Evolutionary conservation across 37 sponge, comb jelly and placozoan genomes (phyloP), one percentile per base, ranked within the genome.

Genomic region (Sycon ciliatum): DNA sequence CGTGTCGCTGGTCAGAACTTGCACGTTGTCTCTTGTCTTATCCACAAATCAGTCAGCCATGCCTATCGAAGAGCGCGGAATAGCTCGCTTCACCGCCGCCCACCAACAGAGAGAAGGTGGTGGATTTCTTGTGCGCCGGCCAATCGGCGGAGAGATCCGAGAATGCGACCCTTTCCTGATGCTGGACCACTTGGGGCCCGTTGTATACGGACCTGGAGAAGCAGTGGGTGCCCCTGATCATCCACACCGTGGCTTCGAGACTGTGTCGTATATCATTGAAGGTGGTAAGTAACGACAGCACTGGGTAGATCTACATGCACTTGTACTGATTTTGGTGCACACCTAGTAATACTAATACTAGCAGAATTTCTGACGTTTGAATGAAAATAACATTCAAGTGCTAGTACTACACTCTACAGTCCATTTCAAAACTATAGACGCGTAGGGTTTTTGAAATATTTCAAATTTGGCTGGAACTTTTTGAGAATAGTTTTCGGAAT

Each of bases 181-280:
- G 85, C 64, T 94, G 72, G 95, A 94, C 65, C 86, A 85, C 69
- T 13, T 85, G 38, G 86, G 86, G 16, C 86, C 86, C 20, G 81
- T 76, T 0, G 95, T 89, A 76, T 88, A 88, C 63, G 58, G 52
- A 34, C 84, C 84, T 18, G 52, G 75, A 33, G 78, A 83, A 58
- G 85, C 87, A 28, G 87, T 89, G 20, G 95, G 95, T 7, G 89
- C 89, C 67, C 95, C 95, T 31, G 95, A 94, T 56, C 95, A 94
- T 42, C 95, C 95, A 28, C 95, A 94, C 72, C 67, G 95, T 26
- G 95, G 95, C 0, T 94, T 94, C 79, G 95, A 94, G 58, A 94
- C 95, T 24, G 91, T 87, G 18, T 68, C 78, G 23, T 87, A 87
- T 71, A 57, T 86, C 7, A 68, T 86, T 6, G 78, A 73, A 0